Base-by-base conservation (phyloP, 2,113 vertebrate species). In the Lipophrys pholis region DNA sequence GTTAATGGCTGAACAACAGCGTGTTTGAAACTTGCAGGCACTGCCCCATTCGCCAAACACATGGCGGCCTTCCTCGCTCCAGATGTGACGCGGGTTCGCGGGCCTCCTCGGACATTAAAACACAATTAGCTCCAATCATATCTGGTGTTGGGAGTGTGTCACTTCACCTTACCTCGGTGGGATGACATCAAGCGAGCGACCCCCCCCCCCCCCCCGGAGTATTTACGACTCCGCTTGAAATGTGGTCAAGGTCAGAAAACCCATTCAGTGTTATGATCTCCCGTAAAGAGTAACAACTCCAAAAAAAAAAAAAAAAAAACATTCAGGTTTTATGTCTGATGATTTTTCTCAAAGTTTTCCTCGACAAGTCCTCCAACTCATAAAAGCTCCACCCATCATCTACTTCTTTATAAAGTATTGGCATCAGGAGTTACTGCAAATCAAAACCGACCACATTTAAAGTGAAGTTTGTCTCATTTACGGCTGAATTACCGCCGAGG, bases 91-190 rank as follows among this genome's bases (percentile, higher is more conserved):
- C 52, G n/a, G 35, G 55, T 70, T 76, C 87, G 82, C 12, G 62
- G 60, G 82, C 76, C 83, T 84, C 76, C 21, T 70, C 80, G 84
- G 81, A 91, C 89, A 89, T 90, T 89, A 87, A 90, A 90, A 88
- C 16, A 80, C 83, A 87, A 87, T 86, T 87, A 88, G 74, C 68
- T 84, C 86, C 72, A 90, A 87, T 90, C 87, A 88, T 86, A 88
- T 90, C 87, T 85, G 80, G 81, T 89, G 85, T 87, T 87, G 62
- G 21, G 79, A 87, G 83, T 87, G 86, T 91, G 89, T 90, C 87
- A 89, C 73, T 91, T 84, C 69, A 75, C 76, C 78, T 90, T 83
- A 91, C 86, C 80, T 91, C 86, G 88, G 63, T 69, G 53, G 46
- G 58, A 82, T 88, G 82, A 85, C 81, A 81, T 8, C 67, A 17